Evolutionary conservation across 2,888 invertebrate genomes (phyloP), one percentile per base, ranked within the genome.

Genomic region (Spialia ferax): DNA sequence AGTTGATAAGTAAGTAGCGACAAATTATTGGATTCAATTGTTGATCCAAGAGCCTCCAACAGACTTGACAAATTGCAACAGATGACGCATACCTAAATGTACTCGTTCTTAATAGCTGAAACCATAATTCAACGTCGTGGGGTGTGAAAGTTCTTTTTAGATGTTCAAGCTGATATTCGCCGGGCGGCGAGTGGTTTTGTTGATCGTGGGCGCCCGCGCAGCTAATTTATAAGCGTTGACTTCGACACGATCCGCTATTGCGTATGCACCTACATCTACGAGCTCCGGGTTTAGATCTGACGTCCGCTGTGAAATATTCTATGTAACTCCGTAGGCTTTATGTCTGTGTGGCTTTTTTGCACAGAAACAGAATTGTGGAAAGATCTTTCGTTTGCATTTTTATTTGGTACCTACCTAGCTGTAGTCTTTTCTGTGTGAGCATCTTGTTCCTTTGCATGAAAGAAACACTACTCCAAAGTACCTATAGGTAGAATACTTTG

Each of bases 201-300:
- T 88, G 83, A 75, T 75, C 77, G 74, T 76, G 79, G 79, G 73
- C 73, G 75, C 81, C 80, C 80, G 83, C 80, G 78, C 87, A 84
- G 83, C 88, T 91, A 91, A 93, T 92, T 92, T 93, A 93, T 91
- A 91, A 82, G 86, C 86, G 89, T 86, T 82, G 86, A 83, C 81
- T 82, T 77, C 84, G 83, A 87, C 89, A 87, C 88, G 86, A 84
- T 80, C 83, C 82, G 80, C 84, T 86, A 86, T 87, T 86, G 82
- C 84, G 77, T 81, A 79, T 81, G 82, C 74, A 61, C 68, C 63
- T 67, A 67, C 67, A 67, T 67, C 61, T 56, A 48, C 54, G n/a
- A 23, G 22, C 26, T 60, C 55, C 45, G 60, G 42, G 59, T 45
- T 66, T 32, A 60, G 66, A 60, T 66, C 66, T 66, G 66, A 66